Evolutionary conservation across 2,888 invertebrate species (phyloP).

Genomic region (Zele albiditarsus): DNA sequence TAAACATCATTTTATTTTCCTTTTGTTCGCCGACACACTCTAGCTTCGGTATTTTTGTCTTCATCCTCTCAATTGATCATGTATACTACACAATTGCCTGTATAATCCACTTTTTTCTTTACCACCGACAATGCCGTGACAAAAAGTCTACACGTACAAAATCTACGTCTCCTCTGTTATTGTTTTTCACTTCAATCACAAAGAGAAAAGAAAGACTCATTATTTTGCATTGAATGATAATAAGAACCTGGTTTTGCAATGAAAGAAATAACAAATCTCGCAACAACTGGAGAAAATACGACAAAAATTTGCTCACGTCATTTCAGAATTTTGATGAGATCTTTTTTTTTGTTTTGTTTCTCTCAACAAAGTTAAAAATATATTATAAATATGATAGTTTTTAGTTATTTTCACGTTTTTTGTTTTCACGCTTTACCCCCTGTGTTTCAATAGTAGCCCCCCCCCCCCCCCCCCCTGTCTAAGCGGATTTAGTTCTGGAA

Average conservation of each 20-base stretch:
- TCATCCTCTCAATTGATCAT: conserved; percentile 25
- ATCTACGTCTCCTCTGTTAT: conserved; percentile 54
- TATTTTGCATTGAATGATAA: conserved; percentile 30
- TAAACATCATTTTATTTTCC: background rate
- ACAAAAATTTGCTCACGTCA: conserved; percentile 68
- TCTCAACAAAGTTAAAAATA: conserved; percentile 74
- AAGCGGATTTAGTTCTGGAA: conserved; percentile 61
- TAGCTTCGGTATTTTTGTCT: conserved; percentile 13
- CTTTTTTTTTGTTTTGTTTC: conserved; percentile 47
- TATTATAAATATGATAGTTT: conserved; percentile 72
- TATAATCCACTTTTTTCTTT: conserved; percentile 22
- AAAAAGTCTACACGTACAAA: conserved; percentile 63
- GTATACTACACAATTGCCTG: conserved; percentile 40
- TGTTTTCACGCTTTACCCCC: conserved; percentile 41
- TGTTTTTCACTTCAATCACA: conserved; percentile 16
- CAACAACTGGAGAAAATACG: conserved; percentile 54
- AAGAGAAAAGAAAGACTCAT: background rate
- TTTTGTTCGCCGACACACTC: conserved; percentile 15
- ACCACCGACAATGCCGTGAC: conserved; percentile 57
- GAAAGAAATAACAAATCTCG: conserved; percentile 37
- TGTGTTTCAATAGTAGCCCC: conserved; percentile 30
- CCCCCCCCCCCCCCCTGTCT: conserved; percentile 26
- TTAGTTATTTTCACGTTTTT: conserved; percentile 18
- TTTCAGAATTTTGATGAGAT: conserved; percentile 44
- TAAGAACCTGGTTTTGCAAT: conserved; percentile 22